A percentile compares a stretch with the other conserved stretches of the same genome.
Conservation (phyloP, 2,888 invertebrate genomes). For the Ametastegia equiseti region DNA sequence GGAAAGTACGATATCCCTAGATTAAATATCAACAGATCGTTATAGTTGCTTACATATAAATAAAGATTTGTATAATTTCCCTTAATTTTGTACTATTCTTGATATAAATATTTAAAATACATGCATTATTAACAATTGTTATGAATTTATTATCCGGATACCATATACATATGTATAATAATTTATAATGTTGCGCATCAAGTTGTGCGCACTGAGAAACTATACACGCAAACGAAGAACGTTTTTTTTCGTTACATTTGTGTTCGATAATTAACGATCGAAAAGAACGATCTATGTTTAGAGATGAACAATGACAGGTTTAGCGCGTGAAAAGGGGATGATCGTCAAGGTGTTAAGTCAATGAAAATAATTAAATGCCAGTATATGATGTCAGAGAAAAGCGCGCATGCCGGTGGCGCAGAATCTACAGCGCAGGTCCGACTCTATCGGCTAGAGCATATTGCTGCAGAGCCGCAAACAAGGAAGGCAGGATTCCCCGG, state of each 20-base stretch:
- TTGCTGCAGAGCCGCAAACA: slow-evolving; percentile 46
- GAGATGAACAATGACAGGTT: neutral
- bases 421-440: slow-evolving; percentile 27
- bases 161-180: too few relatives aligned
- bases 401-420: slow-evolving; percentile 42
- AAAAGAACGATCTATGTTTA: neutral
- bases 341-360: neutral
- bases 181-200: neutral
- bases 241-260: neutral
- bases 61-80: too few relatives aligned
- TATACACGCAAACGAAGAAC: neutral
- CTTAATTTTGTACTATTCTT: too few relatives aligned
- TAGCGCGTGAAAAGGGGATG: neutral
- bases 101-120: too few relatives aligned
- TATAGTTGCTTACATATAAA: too few relatives aligned
- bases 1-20: too few relatives aligned
- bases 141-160: too few relatives aligned
- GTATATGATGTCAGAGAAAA: neutral
- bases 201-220: neutral
- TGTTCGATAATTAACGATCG: neutral
- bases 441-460: neutral
- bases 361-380: neutral
- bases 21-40: too few relatives aligned
- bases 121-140: too few relatives aligned
- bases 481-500: slow-evolving; percentile 68